Base-by-base conservation (phyloP, 2,113 vertebrate genomes). In the Probosciger aterrimus region DNA sequence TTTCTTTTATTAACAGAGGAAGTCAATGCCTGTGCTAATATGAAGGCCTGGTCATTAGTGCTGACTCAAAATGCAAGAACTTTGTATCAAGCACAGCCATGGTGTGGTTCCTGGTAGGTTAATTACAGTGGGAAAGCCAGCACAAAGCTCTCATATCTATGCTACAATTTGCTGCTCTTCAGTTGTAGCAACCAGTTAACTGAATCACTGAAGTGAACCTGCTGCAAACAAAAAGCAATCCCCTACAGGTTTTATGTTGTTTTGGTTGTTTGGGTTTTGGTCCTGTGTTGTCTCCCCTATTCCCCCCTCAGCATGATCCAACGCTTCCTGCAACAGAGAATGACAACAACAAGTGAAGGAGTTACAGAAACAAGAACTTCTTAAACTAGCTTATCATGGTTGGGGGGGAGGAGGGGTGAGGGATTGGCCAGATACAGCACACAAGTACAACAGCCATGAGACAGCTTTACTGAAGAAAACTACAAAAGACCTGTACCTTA, bases 381-480 rank as follows among this genome's bases (percentile, higher is more conserved):
- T 16, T 65, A 9, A 86, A 24, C 33, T 11, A 27, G 9, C 18
- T 63, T 24, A 30, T 15, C 16, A 18, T 4, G 11, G 20, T 15
- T 59, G 57, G n/a, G 57, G 57, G 33, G 0, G 6, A n/a, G 1
- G 30, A 31, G 14, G 6, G 24, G 11, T 7, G 35, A 35, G 65
- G 43, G 16, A 18, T 4, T 7, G 10, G 41, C 41, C 33, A 78
- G 16, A 50, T 17, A 41, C 41, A 82, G 67, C 18, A 60, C 27
- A 6, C 0, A 0, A 49, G 6, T 23, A 27, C 68, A 6, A 6
- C 1, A 4, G 57, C n/a, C 71, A 71, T 1, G 6, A 73, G 22
- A 37, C 3, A 31, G 28, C 25, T 46, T 33, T 35, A 20, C 30
- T 19, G 18, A 28, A 46, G 37, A 59, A 44, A 75, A 10, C 22